Base-by-base conservation (phyloP, 2,797 vertebrate genomes). In the Brachymystax lenok region DNA sequence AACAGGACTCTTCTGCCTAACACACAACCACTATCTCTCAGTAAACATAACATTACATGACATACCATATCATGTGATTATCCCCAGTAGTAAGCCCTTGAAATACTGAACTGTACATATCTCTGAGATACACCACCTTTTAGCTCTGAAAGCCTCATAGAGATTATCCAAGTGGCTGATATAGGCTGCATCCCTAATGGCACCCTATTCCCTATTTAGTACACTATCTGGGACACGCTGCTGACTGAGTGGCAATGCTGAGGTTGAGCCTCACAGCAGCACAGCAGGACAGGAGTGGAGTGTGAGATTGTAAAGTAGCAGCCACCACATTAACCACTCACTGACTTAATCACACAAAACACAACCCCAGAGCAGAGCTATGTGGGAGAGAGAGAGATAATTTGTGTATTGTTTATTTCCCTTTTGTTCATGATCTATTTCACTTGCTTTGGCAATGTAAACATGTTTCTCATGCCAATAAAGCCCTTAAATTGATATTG, bases 11-110 rank as follows among this genome's bases (percentile, higher is more conserved):
- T 2, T 46, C 40, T 46, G 10, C 40, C 12, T 46, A 3, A 46
- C 40, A 46, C 40, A 46, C 40, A 46, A 3, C 40, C 2, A 12
- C 40, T 46, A 46, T 46, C 40, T 46, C 40, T 46, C 40, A 46
- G 40, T 46, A 13, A 46, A 46, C 40, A 46, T 46, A 40, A 69
- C 17, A 16, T 40, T 12, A 46, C 40, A 46, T 46, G 10, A 69
- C 33, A 16, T 40, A 87, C 78, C 85, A 83, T 86, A 84, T 86
- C 77, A 86, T 86, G 69, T 80, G 86, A 87, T 89, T 87, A 87
- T 75, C 24, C 54, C 56, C 33, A n/a, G 10, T 13, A 74, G 59
- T 88, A 86, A 90, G 82, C 84, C 76, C 69, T 86, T 89, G 80
- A 80, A 73, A 78, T 69, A 75, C 80, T 84, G 77, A 71, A 69